Percentiles rank a stretch among this genome's conserved stretches.
Conservation (phyloP, 1,140 invertebrate species). For the Atta texana region DNA sequence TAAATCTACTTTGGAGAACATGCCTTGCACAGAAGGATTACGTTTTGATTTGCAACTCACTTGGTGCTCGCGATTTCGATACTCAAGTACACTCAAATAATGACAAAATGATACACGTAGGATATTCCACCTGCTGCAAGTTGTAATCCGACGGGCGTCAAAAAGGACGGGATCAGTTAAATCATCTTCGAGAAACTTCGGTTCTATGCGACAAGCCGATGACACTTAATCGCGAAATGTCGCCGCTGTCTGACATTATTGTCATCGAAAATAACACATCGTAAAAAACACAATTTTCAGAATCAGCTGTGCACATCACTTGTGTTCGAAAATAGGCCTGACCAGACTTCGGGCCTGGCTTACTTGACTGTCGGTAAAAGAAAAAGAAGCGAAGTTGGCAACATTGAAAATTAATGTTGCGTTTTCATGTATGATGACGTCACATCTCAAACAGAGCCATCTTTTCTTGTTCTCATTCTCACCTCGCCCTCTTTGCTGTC, state of each 20-base stretch:
- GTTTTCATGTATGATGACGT: not conserved
- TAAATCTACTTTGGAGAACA: slow-evolving; percentile 30
- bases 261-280: not conserved
- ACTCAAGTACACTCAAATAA: not conserved
- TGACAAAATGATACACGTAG: not conserved
- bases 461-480: no score
- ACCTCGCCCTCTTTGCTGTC: not conserved
- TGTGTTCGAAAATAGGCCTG: not conserved
- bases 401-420: not conserved
- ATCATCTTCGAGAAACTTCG: not conserved
- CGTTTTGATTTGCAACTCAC: slow-evolving; percentile 39
- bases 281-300: slow-evolving; percentile 2
- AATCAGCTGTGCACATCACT: not conserved
- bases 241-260: not conserved
- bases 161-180: not conserved
- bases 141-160: not conserved
- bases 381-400: not conserved
- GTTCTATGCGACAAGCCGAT: not conserved
- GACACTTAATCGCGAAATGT: not conserved
- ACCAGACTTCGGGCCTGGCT: not conserved
- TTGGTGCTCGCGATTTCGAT: slow-evolving; percentile 23
- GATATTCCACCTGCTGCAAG: not conserved
- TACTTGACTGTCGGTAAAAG: not conserved
- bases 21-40: slow-evolving; percentile 27
- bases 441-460: not conserved